Evolutionary conservation across 1,140 invertebrate species (phyloP).

Genomic region (Xylocopa sonorina): DNA sequence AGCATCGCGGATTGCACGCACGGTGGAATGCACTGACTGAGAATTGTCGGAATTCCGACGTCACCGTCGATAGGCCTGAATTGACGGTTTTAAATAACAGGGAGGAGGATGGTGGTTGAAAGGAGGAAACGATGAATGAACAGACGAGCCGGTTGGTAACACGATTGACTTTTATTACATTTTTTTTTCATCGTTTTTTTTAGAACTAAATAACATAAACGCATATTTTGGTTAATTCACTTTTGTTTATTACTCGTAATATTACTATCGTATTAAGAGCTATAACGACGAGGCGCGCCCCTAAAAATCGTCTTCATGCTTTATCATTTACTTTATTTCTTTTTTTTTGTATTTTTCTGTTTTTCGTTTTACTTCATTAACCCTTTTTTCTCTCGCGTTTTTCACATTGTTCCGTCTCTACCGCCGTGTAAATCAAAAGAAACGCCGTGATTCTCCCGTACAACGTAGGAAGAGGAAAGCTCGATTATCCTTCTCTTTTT

Average conservation of each 20-base stretch:
- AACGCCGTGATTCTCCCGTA: conserved; percentile 41
- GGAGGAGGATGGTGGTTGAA: neutral
- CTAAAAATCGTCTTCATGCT: conserved; percentile 56
- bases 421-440: conserved; percentile 42
- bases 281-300: conserved; percentile 77
- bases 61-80: neutral
- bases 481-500: conserved; percentile 43
- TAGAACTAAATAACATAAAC: conserved; percentile 82
- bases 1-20: conserved; percentile 32
- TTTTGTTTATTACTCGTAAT: conserved; percentile 74
- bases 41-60: neutral
- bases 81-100: neutral
- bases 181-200: conserved; percentile 69
- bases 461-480: conserved; percentile 56
- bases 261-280: conserved; percentile 75
- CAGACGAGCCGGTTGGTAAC: conserved; percentile 70
- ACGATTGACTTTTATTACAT: conserved; percentile 79
- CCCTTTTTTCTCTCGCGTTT: neutral
- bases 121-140: conserved; percentile 5
- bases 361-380: neutral
- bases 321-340: neutral
- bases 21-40: conserved; percentile 22
- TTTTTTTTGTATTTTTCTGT: neutral
- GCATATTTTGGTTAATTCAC: conserved; percentile 76
- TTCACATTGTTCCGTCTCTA: conserved; percentile 12